Base-by-base conservation (phyloP, 2,888 invertebrate genomes). In the Zygaena filipendulae region DNA sequence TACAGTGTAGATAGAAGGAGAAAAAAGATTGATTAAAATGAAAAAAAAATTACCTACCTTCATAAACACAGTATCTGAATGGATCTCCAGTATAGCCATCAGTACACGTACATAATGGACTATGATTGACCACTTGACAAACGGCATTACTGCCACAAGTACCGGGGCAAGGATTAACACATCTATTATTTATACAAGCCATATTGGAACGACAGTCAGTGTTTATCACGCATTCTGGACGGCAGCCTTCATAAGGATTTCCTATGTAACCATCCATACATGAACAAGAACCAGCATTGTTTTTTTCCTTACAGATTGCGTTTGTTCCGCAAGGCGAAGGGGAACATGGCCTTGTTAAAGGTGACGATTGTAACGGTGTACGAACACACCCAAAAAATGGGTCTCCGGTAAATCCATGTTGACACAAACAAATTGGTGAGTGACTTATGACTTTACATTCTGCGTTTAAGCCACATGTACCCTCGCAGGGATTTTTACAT, bases 371-470 rank as follows among this genome's bases (percentile, higher is more conserved):
- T 38, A 64, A 43, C 23, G 58, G 67, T 43, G 63, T 59, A 40
- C 54, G 63, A 31, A 43, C 40, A 48, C 91, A 91, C 33, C 84
- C 82, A 25, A 80, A 81, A 58, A 91, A 91, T 7, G 92, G 91
- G 80, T 92, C 88, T 3, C 92, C 93, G 14, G 80, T 83, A 47
- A 82, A 89, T 21, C 88, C 90, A 38, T 67, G 60, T 4, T 77
- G 58, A 54, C 92, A 93, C 13, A 86, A 62, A 56, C 92, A 88
- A 52, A 86, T 84, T 13, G 89, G 87, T n/a, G 90, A 84, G 57
- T 91, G 89, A 52, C 88, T 91, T 7, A 90, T 82, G 9, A 90
- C 90, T 44, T 83, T 84, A 54, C 92, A 92, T 51, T 89, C 87
- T 0, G 91, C 86, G 52, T 88, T 88, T 10, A 70, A 39, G 19